Base-by-base conservation (phyloP, 1,140 invertebrate genomes). In the Lordiphosa clarofinis region DNA sequence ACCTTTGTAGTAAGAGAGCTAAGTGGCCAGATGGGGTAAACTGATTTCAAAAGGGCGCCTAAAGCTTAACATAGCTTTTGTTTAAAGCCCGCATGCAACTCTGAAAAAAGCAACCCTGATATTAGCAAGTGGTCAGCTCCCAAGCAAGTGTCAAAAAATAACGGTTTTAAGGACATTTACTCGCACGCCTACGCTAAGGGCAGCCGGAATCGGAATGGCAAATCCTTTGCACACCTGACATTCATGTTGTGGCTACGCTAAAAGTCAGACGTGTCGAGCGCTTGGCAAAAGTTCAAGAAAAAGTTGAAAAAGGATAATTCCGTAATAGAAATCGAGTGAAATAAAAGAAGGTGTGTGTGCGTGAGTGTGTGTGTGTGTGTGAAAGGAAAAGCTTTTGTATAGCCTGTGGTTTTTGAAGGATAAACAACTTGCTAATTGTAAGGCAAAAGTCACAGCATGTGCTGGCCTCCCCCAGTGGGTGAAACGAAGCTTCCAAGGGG, bases 231-330 rank as follows among this genome's bases (percentile, higher is more conserved):
- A 82, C 78, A 82, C 78, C 78, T 82, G 78, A 82, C 78, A 84
- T 84, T 84, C 78, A 76, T 84, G 79, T 84, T 84, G 78, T 84
- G 78, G 79, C 78, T 61, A 86, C 69, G 69, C 64, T 86, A 73
- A 58, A 73, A 84, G 79, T 84, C 73, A 86, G 78, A 86, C 79
- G 78, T 82, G 79, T 84, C 68, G 69, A 73, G 73, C 73, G 74
- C 52, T 61, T 28, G n/a, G n/a, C n/a, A n/a, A n/a, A n/a, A n/a
- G n/a, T n/a, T n/a, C n/a, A n/a, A n/a, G n/a, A 42, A 43, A 42
- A 24, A 49, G 35, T 28, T 6, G 6, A 28, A 28, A 58, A 28
- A 50, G 12, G 33, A 52, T 43, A 58, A 52, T 35, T 53, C 66
- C n/a, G n/a, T n/a, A n/a, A n/a, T n/a, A n/a, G n/a, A n/a, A n/a